Evolutionary conservation across 2,888 invertebrate genomes (phyloP), one percentile per base, ranked within the genome.

Genomic region (Metacarcinus magister): DNA sequence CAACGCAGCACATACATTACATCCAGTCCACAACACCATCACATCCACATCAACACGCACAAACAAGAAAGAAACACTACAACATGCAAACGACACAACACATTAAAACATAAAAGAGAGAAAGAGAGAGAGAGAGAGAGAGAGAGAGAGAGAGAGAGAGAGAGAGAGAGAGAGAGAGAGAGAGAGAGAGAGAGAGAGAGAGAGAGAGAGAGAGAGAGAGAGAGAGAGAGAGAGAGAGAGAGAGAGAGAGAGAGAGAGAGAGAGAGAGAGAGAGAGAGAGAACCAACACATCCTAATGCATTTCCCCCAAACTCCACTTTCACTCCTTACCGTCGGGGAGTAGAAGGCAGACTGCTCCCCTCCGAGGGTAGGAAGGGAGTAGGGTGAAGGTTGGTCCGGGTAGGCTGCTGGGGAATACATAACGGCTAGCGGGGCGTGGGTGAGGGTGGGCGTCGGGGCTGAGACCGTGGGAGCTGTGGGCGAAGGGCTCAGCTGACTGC

Each of bases 261-360:
- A 75, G 75, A 75, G 28, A 75, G 28, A 75, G 28, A 75, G 28
- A 75, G 7, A 75, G 28, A 75, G 28, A 75, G 28, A 75, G 28
- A 75, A 10, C n/a, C n/a, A 75, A 1, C 23, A 28, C 0, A 75
- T 75, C 75, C 75, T 75, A 75, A 75, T 28, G 2, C 75, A 75
- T 28, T 75, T n/a, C 75, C n/a, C 75, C 3, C n/a, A 75, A 1
- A 75, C 67, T 75, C 67, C 23, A n/a, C 67, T 4, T 8, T 39
- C 19, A 39, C 43, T 75, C 87, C 97, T 95, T 91, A 97, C 97
- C 91, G 96, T 95, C 8, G 97, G 97, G 7, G 97, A 96, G 75
- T 97, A 97, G 94, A 97, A 97, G 94, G 97, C 97, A 7, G 97
- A 97, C 95, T 97, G 97, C 92, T 97, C 97, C 19, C 97, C 96